phyloP scores from a whole-genome alignment of 1,140 invertebrate species.

The Eueides isabella region DNA sequence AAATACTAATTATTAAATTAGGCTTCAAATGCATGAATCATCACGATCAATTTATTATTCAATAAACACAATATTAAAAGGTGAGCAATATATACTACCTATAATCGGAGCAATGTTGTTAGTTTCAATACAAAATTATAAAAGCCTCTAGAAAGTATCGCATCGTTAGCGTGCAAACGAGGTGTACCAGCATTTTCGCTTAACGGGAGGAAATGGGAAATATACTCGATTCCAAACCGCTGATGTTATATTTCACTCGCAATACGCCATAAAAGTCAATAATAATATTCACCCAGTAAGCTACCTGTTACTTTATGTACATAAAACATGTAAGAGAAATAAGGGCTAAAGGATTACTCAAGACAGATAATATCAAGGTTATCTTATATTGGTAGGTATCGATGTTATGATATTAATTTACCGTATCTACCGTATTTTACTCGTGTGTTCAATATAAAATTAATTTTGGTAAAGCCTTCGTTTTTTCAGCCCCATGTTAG shows the following conservation, averaged over 20 bases:
- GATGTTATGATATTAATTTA: no score
- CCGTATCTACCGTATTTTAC: no score
- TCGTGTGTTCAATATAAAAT: no score
- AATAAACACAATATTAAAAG: not conserved
- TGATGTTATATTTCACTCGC: conserved; percentile 26
- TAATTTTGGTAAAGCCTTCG: no score
- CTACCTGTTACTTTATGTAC: conserved; percentile 4
- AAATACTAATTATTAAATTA: no score
- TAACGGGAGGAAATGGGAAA: conserved; percentile 29
- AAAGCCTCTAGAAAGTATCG: not conserved
- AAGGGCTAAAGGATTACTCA: not conserved
- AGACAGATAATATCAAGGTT: not conserved
- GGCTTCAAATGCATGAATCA: no score
- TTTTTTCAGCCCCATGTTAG: no score
- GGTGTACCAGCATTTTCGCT: conserved; percentile 25
- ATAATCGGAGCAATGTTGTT: not conserved
- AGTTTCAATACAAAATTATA: conserved; percentile 4
- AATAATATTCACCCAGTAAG: conserved; percentile 4
- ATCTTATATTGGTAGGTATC: not conserved
- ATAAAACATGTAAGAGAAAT: not conserved
- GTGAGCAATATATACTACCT: not conserved
- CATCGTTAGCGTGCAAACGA: conserved; percentile 28
- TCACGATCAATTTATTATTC: no score
- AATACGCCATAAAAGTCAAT: conserved; percentile 29
- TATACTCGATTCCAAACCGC: conserved; percentile 17